Evolutionary conservation across 2,797 vertebrate genomes (phyloP).

Genomic region (Telmatherina bonti): DNA sequence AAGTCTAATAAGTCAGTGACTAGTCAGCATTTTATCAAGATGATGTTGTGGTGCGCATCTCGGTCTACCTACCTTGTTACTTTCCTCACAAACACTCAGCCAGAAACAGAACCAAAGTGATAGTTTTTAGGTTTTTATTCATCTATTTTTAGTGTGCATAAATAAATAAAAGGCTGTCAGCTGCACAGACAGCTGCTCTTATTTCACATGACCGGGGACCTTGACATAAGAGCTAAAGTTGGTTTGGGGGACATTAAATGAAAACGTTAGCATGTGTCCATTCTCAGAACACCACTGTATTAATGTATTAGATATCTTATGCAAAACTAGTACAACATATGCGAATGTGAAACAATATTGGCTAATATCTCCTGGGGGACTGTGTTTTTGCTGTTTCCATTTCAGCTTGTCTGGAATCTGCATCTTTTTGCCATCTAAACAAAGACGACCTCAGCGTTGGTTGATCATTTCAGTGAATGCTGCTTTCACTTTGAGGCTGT

Average conservation of each 20-base stretch:
- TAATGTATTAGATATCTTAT: not conserved
- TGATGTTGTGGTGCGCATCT: no score
- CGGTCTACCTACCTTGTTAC: no score
- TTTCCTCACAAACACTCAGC: no score
- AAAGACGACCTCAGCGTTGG: slow-evolving; percentile 17
- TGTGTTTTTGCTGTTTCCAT: not conserved
- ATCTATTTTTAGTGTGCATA: no score
- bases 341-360: no score
- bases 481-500: slow-evolving; percentile 53
- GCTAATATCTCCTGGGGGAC: not conserved
- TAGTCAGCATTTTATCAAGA: no score
- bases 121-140: no score
- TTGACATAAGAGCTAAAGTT: not conserved
- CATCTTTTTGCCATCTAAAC: slow-evolving; percentile 27
- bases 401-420: slow-evolving; percentile 42
- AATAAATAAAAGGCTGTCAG: not conserved
- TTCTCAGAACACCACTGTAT: not conserved
- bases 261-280: not conserved
- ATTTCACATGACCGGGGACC: not conserved
- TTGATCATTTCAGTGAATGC: slow-evolving; percentile 26
- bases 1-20: no score
- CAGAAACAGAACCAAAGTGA: no score
- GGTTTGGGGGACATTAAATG: not conserved
- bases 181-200: not conserved
- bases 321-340: not conserved